These are phyloP conservation scores for Hydrochoerus hydrochaeris DNA, from an alignment of 2,113 vertebrate species.

Conservation along the genomic window DNA sequence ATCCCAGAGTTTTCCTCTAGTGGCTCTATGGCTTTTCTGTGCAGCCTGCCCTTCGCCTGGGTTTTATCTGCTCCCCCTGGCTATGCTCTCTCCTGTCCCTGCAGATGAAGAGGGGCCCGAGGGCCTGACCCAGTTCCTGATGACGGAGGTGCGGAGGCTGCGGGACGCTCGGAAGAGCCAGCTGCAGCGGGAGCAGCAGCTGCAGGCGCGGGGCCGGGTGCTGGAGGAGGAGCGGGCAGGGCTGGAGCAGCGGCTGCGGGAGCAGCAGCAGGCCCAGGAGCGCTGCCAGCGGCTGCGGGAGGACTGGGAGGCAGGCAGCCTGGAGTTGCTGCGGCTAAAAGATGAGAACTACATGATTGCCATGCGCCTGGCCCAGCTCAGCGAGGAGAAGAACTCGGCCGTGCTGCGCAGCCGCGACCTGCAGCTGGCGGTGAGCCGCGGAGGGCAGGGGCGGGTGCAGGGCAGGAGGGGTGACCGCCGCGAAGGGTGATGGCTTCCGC, in stretches of 20 bases:
- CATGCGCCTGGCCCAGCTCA: constrained; percentile 92
- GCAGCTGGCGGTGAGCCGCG: constrained; percentile 89
- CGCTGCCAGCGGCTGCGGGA: constrained; percentile 92
- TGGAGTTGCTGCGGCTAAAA: constrained; percentile 94
- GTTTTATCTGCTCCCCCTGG: neutral
- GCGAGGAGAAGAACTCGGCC: constrained; percentile 93
- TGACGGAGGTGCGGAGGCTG: constrained; percentile 94
- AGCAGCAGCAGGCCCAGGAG: constrained; percentile 89
- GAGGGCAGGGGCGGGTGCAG: neutral
- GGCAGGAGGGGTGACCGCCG: neutral
- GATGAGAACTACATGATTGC: constrained; percentile 95
- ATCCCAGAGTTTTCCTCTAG: neutral
- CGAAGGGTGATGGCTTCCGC: fast-evolving
- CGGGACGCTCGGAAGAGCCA: constrained; percentile 91
- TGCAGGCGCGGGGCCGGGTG: constrained; percentile 91
- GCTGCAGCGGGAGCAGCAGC: constrained; percentile 90
- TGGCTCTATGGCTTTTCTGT: neutral
- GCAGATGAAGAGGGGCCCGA: constrained; percentile 96
- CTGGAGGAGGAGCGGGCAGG: constrained; percentile 91
- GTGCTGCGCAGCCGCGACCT: constrained; percentile 92
- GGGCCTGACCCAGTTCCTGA: constrained; percentile 96
- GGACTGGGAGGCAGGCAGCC: constrained; percentile 91
- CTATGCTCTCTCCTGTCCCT: neutral
- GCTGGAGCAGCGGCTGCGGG: constrained; percentile 89
- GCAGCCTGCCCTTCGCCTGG: neutral